Conservation (phyloP, 1,140 invertebrate genomes). For the Macrobrachium rosenbergii region DNA sequence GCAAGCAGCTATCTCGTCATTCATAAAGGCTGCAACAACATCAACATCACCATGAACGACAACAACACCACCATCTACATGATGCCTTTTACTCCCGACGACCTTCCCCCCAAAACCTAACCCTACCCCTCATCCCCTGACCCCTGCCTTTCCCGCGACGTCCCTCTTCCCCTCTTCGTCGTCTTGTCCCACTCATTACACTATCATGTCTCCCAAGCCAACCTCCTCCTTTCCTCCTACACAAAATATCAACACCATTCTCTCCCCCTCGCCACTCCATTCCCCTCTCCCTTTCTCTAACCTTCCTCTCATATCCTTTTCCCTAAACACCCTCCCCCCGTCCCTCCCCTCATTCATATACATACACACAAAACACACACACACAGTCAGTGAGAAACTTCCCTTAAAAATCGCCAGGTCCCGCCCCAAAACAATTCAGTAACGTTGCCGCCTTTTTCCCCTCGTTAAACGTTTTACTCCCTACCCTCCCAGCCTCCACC, state of each 20-base stretch:
- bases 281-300: slow-evolving; percentile 2
- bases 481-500: background rate
- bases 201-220: slow-evolving; percentile 10
- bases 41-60: no score
- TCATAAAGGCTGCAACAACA: no score
- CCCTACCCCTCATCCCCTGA: background rate
- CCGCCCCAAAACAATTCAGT: slow-evolving; percentile 43
- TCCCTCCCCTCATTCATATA: background rate
- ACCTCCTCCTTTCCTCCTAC: background rate
- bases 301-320: background rate
- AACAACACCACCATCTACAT: no score
- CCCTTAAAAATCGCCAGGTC: slow-evolving; percentile 29
- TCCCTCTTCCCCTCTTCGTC: background rate
- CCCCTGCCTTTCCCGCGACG: background rate
- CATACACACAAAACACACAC: background rate
- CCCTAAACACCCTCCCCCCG: background rate
- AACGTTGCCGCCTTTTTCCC: slow-evolving; percentile 36
- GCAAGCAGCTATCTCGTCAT: no score
- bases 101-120: background rate
- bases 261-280: background rate
- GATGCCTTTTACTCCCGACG: no score
- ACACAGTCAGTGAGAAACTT: background rate
- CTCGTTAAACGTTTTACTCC: slow-evolving; percentile 44
- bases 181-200: background rate
- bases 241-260: background rate